Base-by-base conservation (phyloP, 2,113 vertebrate genomes). In the Lucifuga dentata region DNA sequence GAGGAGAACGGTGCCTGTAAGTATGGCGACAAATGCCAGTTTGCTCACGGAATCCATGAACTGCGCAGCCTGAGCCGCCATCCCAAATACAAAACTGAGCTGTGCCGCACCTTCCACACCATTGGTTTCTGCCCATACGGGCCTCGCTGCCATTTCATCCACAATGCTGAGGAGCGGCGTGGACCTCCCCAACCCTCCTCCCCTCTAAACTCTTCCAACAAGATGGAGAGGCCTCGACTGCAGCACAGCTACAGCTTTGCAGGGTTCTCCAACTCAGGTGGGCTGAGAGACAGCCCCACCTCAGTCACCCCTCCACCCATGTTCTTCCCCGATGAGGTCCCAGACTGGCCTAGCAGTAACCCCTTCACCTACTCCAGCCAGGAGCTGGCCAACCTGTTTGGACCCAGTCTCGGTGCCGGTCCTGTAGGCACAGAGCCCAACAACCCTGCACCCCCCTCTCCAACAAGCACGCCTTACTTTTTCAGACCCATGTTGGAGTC, bases 51-150 rank as follows among this genome's bases (percentile, higher is more conserved):
- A 62, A 95, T 96, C 90, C 96, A 98, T 1, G 97, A 99, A 95
- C 94, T 98, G 83, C 95, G 97, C 78, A 98, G 95, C 92, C 93
- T 98, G 86, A 97, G 94, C 80, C 96, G 96, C 64, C 97, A 99
- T 68, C 97, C 96, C 89, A 99, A 99, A 86, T 99, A 99, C 94
- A 99, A 99, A 91, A 99, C 97, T 0, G 97, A 99, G 94, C 95
- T 98, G 78, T 99, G 97, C 92, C 97, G 97, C 93, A 99, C 97
- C 82, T 99, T 98, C 93, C 97, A 99, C 91, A 99, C 97, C 92
- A 99, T 98, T 19, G 97, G 97, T 23, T 99, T 98, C 91, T 99
- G 96, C 86, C 97, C 97, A 0, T 98, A 98, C 0, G 96, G 97
- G 81, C 96, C 97, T 3, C 95, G 97, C 81, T 99, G 97, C 92